Conservation (phyloP, 2,113 vertebrate species). For the Galemys pyrenaicus region DNA sequence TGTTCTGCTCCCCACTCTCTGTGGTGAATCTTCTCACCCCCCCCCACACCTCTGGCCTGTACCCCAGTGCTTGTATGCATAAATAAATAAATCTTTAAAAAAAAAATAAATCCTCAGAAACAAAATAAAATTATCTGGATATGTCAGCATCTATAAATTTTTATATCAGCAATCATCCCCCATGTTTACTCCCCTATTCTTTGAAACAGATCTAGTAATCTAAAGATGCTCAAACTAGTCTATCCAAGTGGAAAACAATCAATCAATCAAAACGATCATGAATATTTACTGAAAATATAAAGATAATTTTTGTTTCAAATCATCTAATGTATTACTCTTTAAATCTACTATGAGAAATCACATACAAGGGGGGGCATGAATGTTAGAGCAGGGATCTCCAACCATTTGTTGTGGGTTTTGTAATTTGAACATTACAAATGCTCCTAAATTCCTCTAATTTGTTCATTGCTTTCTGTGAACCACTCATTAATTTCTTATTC, state of each 20-base stretch:
- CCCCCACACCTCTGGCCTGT: too few species aligned
- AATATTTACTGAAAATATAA: background rate
- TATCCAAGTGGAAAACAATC: background rate
- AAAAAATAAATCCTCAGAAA: background rate
- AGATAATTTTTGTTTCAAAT: background rate
- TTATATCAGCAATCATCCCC: background rate
- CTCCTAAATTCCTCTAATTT: background rate
- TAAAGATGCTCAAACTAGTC: background rate
- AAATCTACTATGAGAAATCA: background rate
- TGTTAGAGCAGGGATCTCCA: background rate
- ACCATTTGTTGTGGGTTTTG: background rate
- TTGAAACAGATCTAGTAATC: background rate
- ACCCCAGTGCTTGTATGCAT: too few species aligned
- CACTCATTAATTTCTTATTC: too few species aligned
- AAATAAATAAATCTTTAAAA: too few species aligned
- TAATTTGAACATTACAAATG: background rate
- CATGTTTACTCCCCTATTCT: background rate
- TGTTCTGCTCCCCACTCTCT: too few species aligned
- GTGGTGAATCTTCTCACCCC: too few species aligned
- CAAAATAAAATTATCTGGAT: background rate
- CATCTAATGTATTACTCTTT: background rate
- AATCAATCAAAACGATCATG: background rate
- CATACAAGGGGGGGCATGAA: rapidly evolving
- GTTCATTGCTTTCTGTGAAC: too few species aligned
- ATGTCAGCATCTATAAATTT: background rate